A percentile compares a stretch with the other conserved stretches of the same genome.
These are phyloP conservation scores for Tychaedon coryphoeus DNA, from an alignment of 2,113 vertebrate genomes.

Conservation along the genomic window DNA sequence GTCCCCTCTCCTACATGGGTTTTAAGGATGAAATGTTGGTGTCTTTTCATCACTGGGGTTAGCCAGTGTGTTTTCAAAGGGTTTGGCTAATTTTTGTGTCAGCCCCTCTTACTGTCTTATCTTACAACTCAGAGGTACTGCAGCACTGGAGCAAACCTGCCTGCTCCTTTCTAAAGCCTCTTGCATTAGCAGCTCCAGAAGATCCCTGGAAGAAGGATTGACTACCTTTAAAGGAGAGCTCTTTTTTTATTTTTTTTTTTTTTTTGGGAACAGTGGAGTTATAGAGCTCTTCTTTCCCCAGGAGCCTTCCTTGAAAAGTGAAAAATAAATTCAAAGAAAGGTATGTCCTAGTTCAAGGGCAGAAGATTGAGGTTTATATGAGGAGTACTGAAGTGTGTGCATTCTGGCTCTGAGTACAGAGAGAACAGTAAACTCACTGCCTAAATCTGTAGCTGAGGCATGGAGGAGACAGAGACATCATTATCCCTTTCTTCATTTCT, in stretches of 20 bases:
- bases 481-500: background rate
- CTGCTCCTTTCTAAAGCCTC: background rate
- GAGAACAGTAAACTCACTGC: background rate
- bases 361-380: background rate
- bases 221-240: background rate
- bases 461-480: background rate
- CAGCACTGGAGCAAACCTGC: background rate
- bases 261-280: background rate
- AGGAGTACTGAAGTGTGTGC: background rate
- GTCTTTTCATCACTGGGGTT: background rate
- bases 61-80: background rate
- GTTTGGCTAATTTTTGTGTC: background rate
- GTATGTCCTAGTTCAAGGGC: background rate
- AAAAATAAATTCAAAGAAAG: background rate
- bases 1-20: background rate
- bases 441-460: background rate
- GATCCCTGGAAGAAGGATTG: background rate
- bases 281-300: background rate
- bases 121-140: background rate
- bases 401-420: background rate
- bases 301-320: background rate
- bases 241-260: background rate
- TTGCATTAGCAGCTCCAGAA: background rate
- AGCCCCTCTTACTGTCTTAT: background rate
- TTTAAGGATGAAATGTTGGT: background rate